phyloP scores from a whole-genome alignment of 2,113 vertebrate genomes.

The Papio anubis region DNA sequence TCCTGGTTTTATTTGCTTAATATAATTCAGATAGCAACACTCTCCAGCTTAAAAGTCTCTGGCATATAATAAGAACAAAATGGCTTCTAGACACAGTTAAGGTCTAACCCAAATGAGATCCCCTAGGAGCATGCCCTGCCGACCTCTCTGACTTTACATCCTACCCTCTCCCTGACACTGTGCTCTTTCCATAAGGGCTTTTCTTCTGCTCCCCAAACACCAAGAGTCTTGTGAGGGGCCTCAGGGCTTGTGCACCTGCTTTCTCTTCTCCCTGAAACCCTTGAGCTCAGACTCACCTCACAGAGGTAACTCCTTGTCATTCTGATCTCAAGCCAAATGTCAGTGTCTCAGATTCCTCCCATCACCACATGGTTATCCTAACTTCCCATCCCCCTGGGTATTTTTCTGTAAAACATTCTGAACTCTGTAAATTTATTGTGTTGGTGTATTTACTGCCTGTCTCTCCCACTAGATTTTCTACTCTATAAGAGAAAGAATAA shows the following conservation, averaged over 20 bases:
- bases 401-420: not conserved
- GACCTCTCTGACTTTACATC: not conserved
- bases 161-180: accelerated
- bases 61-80: too few relatives aligned
- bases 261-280: not conserved
- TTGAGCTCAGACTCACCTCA: not conserved
- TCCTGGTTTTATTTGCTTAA: not conserved
- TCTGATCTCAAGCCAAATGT: not conserved
- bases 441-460: not conserved
- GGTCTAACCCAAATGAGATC: not conserved
- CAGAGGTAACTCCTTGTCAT: not conserved
- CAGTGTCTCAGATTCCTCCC: not conserved
- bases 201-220: not conserved
- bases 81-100: not conserved
- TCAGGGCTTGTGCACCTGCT: not conserved
- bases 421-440: not conserved
- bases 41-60: not conserved
- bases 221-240: not conserved
- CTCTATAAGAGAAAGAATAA: not conserved
- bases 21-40: not conserved
- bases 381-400: not conserved
- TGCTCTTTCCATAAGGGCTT: not conserved
- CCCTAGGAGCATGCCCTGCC: not conserved
- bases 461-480: not conserved
- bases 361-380: not conserved